Percentiles rank a stretch among this genome's conserved stretches.
phyloP scores from a whole-genome alignment of 2,888 invertebrate species.

The Pammene fasciana region DNA sequence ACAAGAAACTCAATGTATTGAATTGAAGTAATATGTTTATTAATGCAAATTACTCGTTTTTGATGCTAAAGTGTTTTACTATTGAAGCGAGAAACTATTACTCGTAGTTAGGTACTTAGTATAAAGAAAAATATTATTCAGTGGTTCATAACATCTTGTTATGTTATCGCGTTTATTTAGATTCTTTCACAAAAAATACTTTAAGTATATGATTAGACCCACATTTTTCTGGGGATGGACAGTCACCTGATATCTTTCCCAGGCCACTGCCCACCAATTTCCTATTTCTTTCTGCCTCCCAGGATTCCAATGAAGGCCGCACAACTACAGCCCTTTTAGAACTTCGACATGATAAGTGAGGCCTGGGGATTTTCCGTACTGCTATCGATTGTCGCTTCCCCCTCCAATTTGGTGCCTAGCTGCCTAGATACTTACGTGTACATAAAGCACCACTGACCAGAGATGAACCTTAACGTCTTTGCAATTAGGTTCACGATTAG shows the following conservation, averaged over 20 bases:
- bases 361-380: constrained; percentile 7
- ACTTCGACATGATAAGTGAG: neutral
- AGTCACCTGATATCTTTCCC: no score
- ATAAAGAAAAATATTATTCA: no score
- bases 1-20: neutral
- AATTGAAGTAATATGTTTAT: neutral
- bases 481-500: no score
- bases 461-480: neutral
- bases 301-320: neutral
- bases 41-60: no score
- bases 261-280: neutral
- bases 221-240: no score
- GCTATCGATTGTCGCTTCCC: constrained; percentile 18
- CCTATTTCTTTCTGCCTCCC: neutral
- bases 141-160: no score
- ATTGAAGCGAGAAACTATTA: no score
- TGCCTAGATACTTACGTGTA: neutral
- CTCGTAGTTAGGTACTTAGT: no score
- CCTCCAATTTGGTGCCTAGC: constrained; percentile 3
- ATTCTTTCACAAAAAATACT: no score
- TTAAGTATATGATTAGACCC: no score
- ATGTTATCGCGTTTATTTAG: no score
- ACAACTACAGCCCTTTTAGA: neutral
- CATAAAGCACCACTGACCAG: neutral
- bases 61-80: no score